A percentile compares a stretch with the other conserved stretches of the same genome.
Evolutionary conservation across 2,113 vertebrate species (phyloP).

Genomic region (Saguinus midas): DNA sequence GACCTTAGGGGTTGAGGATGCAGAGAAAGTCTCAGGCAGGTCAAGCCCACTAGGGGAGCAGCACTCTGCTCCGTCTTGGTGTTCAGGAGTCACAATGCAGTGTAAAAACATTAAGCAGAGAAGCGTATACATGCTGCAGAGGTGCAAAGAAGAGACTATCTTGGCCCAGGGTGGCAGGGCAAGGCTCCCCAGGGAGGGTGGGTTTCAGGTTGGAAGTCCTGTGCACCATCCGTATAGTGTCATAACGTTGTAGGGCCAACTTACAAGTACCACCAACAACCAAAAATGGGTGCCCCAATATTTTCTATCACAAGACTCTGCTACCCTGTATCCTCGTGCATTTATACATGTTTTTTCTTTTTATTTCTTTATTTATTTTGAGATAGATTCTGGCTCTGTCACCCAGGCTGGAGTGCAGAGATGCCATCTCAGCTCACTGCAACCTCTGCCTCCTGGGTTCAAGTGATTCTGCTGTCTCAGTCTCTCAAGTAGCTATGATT

Average conservation of each 20-base stretch:
- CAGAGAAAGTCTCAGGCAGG: background rate
- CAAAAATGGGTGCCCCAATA: background rate
- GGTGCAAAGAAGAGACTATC: background rate
- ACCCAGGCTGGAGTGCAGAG: too few species aligned
- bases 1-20: background rate
- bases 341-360: too few species aligned
- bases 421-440: too few species aligned
- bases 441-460: too few species aligned
- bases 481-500: too few species aligned
- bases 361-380: too few species aligned
- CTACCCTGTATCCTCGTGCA: background rate
- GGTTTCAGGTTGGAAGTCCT: background rate
- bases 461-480: too few species aligned
- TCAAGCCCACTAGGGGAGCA: accelerated
- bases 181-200: background rate
- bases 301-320: background rate
- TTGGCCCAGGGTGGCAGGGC: background rate
- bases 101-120: background rate
- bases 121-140: background rate
- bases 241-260: too few species aligned
- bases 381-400: too few species aligned
- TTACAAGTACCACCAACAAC: background rate
- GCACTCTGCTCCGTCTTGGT: background rate
- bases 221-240: too few species aligned
- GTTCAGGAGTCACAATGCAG: background rate